Percentiles rank a stretch among this genome's conserved stretches.
Conservation (phyloP, 2,797 vertebrate species). For the Aldrovandia affinis region DNA sequence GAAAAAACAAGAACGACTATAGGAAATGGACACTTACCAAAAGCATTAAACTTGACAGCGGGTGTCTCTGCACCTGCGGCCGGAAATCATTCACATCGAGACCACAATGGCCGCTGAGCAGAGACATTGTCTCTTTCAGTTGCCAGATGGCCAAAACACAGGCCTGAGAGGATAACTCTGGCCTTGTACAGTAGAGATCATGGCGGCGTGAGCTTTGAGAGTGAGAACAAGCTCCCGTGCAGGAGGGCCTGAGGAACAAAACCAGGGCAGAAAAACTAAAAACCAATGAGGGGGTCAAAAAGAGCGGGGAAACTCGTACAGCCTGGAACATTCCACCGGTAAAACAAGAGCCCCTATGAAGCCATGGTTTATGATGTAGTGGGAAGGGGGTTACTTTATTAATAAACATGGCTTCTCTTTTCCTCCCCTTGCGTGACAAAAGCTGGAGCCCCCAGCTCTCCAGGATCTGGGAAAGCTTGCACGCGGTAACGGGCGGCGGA, state of each 20-base stretch:
- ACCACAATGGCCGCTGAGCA: not conserved
- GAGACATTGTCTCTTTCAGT: not conserved
- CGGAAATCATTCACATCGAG: not conserved
- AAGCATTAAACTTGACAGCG: not conserved
- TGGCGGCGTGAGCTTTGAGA: constrained; percentile 1
- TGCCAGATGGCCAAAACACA: not conserved
- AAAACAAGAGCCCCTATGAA: constrained; percentile 43
- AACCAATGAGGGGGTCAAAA: constrained; percentile 53
- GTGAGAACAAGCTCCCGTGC: not conserved
- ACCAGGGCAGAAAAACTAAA: constrained; percentile 64
- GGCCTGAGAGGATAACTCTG: constrained; percentile 3
- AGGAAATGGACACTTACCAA: not conserved
- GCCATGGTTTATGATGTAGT: constrained; percentile 56
- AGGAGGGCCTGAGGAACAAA: constrained; percentile 36
- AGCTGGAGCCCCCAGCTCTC: constrained; percentile 23
- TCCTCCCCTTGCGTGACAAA: constrained; percentile 48
- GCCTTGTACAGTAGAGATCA: not conserved
- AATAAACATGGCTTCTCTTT: constrained; percentile 55
- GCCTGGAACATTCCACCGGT: constrained; percentile 55
- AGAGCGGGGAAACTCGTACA: constrained; percentile 52
- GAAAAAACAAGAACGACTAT: not conserved
- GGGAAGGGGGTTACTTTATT: constrained; percentile 51
- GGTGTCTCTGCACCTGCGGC: not conserved
- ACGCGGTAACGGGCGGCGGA: not conserved
- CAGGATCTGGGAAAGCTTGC: constrained; percentile 27